Evolutionary conservation across 2,113 vertebrate species (phyloP).

Genomic region (Rhineura floridana): DNA sequence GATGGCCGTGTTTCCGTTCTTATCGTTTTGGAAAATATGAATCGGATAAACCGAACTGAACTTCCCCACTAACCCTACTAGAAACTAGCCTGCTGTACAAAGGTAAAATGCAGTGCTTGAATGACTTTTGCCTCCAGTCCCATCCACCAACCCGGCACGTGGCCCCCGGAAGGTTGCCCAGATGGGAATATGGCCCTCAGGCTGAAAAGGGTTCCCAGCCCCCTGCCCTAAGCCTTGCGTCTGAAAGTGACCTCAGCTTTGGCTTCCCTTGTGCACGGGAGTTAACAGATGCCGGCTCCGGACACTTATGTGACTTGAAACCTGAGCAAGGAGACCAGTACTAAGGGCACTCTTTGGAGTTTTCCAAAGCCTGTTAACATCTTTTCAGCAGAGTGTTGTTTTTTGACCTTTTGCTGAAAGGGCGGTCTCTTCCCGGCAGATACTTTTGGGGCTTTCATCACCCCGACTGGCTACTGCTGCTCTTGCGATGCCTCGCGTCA

Average conservation of each 20-base stretch:
- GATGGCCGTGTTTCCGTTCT: too few species aligned
- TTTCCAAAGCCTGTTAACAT: neutral
- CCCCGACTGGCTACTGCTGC: neutral
- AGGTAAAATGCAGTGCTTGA: too few species aligned
- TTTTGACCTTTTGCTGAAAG: neutral
- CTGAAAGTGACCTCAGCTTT: neutral
- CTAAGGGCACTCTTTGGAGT: neutral
- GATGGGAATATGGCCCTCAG: too few species aligned
- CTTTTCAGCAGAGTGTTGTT: neutral
- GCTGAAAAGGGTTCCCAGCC: too few species aligned
- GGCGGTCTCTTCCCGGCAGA: neutral
- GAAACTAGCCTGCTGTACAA: too few species aligned
- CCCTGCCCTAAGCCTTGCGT: neutral
- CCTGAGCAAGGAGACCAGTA: neutral
- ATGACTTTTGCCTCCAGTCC: too few species aligned
- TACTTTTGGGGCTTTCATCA: neutral
- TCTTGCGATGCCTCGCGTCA: neutral
- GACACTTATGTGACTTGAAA: neutral
- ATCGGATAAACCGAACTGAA: too few species aligned
- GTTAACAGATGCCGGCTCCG: neutral
- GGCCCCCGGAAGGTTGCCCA: too few species aligned
- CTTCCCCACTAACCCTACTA: too few species aligned
- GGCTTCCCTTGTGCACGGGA: neutral
- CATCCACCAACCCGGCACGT: too few species aligned
- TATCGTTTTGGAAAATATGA: too few species aligned